phyloP scores from a whole-genome alignment of 2,797 vertebrate genomes.

The Danio albolineatus region DNA sequence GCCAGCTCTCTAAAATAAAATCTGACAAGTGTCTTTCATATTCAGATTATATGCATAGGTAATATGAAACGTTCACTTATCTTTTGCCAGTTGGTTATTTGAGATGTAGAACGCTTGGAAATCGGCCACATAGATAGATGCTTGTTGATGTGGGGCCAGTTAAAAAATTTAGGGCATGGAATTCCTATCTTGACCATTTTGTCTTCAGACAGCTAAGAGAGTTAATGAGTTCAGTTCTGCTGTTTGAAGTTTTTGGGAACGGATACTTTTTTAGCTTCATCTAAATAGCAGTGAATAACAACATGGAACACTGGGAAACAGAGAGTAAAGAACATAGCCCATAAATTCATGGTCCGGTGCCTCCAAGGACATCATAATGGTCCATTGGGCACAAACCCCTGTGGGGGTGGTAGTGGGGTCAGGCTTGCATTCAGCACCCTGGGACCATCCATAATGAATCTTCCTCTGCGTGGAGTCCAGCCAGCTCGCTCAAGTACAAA shows the following conservation, averaged over 20 bases:
- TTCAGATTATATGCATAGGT: no score
- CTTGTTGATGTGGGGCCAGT: background rate
- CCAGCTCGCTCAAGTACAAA: slow-evolving; percentile 25
- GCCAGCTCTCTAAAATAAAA: no score
- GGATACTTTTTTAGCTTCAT: background rate
- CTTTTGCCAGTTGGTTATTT: no score
- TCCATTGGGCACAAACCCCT: slow-evolving; percentile 38
- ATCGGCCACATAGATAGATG: no score
- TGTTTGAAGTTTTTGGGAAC: slow-evolving; percentile 13
- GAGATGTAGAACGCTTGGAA: no score
- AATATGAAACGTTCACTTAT: no score
- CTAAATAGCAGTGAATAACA: slow-evolving; percentile 15
- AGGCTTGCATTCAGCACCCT: slow-evolving; percentile 31
- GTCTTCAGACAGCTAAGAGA: background rate
- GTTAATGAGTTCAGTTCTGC: slow-evolving; percentile 30
- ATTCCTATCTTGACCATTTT: background rate
- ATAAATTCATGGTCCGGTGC: slow-evolving; percentile 44
- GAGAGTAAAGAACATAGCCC: slow-evolving; percentile 23
- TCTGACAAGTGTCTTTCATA: no score
- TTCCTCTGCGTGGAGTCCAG: slow-evolving; percentile 13
- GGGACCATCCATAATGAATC: slow-evolving; percentile 43
- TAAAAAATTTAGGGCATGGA: background rate
- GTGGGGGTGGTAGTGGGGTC: slow-evolving; percentile 34
- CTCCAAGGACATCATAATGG: slow-evolving; percentile 47
- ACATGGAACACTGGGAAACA: slow-evolving; percentile 8